phyloP scores from a whole-genome alignment of 2,113 vertebrate genomes.

The Glaucomys volans region DNA sequence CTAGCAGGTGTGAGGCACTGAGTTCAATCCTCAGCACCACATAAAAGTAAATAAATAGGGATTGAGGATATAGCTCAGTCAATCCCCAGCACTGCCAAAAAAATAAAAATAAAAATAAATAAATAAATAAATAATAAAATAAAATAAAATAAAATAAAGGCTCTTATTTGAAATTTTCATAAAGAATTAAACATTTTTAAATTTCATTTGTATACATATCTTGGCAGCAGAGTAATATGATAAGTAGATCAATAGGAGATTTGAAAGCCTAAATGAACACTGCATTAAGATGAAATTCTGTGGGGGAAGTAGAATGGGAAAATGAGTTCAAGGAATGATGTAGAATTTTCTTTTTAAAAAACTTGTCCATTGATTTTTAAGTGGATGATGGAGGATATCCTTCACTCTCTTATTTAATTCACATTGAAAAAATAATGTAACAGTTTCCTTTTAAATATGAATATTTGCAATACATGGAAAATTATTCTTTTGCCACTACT shows the following conservation, averaged over 20 bases:
- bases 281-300: neutral
- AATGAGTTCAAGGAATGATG: conserved; percentile 15
- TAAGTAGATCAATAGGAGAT: neutral
- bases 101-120: too few species aligned
- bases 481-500: neutral
- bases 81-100: too few species aligned
- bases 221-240: neutral
- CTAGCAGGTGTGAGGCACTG: too few species aligned
- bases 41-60: too few species aligned
- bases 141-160: too few species aligned
- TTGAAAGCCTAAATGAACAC: neutral
- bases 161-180: neutral
- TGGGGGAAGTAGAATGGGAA: neutral
- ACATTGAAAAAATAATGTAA: neutral
- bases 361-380: neutral
- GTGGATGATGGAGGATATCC: neutral
- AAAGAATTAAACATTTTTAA: neutral
- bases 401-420: neutral
- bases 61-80: too few species aligned
- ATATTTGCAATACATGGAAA: neutral
- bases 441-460: neutral
- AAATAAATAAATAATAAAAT: too few species aligned
- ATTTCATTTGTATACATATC: neutral
- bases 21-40: too few species aligned
- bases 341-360: neutral